A percentile compares a stretch with the other conserved stretches of the same genome.
Conservation (phyloP, 2,113 vertebrate species). For the Mustelus asterias region DNA sequence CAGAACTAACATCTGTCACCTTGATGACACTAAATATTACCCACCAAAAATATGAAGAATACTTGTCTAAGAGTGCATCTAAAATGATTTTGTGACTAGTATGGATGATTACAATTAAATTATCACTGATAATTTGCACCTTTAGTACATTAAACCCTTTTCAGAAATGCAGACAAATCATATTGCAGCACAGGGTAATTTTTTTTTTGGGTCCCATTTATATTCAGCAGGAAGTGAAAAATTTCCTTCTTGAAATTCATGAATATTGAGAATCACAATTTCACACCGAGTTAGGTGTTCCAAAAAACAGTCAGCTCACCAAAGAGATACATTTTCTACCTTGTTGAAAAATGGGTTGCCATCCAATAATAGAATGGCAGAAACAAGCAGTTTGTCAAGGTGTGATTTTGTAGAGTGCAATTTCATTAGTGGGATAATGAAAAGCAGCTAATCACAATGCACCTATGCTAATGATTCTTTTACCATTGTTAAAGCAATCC, state of each 20-base stretch:
- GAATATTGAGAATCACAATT: slow-evolving; percentile 23
- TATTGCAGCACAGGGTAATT: background rate
- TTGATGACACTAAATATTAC: background rate
- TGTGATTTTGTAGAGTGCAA: background rate
- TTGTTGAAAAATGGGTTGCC: background rate
- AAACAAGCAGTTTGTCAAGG: background rate
- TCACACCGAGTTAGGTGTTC: background rate
- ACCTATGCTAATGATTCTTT: background rate
- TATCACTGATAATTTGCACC: slow-evolving; percentile 1
- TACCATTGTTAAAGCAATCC: background rate
- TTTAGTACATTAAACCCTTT: background rate
- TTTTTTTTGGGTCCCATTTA: background rate
- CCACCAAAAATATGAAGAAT: slow-evolving; percentile 6
- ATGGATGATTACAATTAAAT: background rate
- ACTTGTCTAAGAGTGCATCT: background rate
- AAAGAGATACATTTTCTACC: background rate
- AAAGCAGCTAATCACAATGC: background rate
- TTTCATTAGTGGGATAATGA: background rate
- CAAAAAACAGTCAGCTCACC: background rate
- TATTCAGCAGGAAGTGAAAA: slow-evolving; percentile 31
- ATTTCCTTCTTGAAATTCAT: slow-evolving; percentile 7
- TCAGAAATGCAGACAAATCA: background rate
- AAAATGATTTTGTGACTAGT: background rate
- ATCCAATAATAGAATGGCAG: background rate
- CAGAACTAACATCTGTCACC: background rate